Conservation (phyloP, 1,140 invertebrate genomes). For the Daktulosphaira vitifoliae region DNA sequence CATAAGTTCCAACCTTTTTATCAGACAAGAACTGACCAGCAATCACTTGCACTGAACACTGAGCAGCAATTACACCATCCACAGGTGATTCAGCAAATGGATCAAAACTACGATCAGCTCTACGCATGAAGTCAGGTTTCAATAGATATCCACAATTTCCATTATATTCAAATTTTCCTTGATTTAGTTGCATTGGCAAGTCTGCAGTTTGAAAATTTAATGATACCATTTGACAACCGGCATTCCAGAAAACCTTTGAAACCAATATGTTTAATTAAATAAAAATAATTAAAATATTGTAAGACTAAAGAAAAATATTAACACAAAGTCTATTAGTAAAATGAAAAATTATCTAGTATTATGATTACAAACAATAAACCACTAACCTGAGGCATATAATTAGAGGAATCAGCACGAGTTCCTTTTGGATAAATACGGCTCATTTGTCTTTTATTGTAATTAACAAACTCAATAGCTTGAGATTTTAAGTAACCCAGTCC, state of each 20-base stretch:
- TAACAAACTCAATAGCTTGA: constrained; percentile 95
- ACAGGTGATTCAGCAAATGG: constrained; percentile 98
- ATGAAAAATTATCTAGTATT: constrained; percentile 3
- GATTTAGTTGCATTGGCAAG: constrained; percentile 98
- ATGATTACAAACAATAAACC: constrained; percentile 1
- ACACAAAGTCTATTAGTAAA: constrained; percentile 16
- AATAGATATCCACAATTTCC: constrained; percentile 92
- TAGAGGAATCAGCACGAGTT: constrained; percentile 95
- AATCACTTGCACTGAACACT: constrained; percentile 95
- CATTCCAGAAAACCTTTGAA: constrained; percentile 78
- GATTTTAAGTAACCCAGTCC: constrained; percentile 92
- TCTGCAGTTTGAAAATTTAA: constrained; percentile 99
- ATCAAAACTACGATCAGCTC: constrained; percentile 92
- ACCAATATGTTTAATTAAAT: constrained; percentile 8
- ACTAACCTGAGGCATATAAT: constrained; percentile 96
- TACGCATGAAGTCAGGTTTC: constrained; percentile 98
- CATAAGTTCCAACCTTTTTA: constrained; percentile 97
- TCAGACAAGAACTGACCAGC: constrained; percentile 99
- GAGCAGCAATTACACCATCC: constrained; percentile 97
- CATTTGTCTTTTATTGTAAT: constrained; percentile 99
- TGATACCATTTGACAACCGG: constrained; percentile 94
- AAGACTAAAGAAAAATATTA: constrained; percentile 1
- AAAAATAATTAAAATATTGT: neutral
- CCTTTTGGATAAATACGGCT: constrained; percentile 98
- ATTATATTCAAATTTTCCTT: constrained; percentile 99